Percentiles rank a stretch among this genome's conserved stretches.
These are phyloP conservation scores for Julus scanicus DNA, from an alignment of 2,888 invertebrate species.

Conservation along the genomic window DNA sequence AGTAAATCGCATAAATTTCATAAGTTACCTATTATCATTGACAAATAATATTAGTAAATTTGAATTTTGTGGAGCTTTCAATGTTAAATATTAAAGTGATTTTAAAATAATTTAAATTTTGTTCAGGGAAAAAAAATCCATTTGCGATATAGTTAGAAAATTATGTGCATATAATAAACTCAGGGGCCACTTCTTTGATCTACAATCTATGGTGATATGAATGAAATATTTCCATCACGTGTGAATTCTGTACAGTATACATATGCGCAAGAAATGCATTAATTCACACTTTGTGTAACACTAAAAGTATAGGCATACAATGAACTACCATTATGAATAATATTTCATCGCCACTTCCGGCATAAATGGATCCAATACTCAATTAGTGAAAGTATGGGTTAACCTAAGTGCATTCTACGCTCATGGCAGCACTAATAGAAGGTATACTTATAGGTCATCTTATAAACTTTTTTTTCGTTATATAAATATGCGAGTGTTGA, in stretches of 20 bases:
- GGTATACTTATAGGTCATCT: neutral
- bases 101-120: too few relatives aligned
- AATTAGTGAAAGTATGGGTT: neutral
- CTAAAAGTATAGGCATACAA: neutral
- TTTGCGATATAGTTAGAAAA: too few relatives aligned
- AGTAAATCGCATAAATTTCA: too few relatives aligned
- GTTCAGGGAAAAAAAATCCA: too few relatives aligned
- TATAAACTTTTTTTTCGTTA: neutral
- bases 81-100: too few relatives aligned
- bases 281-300: neutral
- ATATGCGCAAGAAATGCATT: neutral
- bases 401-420: neutral
- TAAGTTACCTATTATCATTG: too few relatives aligned
- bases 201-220: too few relatives aligned
- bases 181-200: too few relatives aligned
- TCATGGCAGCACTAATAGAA: neutral
- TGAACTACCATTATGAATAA: neutral
- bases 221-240: neutral
- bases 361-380: neutral
- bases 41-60: too few relatives aligned
- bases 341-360: neutral
- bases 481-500: neutral
- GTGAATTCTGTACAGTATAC: neutral
- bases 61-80: too few relatives aligned
- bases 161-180: too few relatives aligned